A percentile compares a stretch with the other conserved stretches of the same genome.
Evolutionary conservation across 2,113 vertebrate genomes (phyloP).

Genomic region (Pycnonotus jocosus): DNA sequence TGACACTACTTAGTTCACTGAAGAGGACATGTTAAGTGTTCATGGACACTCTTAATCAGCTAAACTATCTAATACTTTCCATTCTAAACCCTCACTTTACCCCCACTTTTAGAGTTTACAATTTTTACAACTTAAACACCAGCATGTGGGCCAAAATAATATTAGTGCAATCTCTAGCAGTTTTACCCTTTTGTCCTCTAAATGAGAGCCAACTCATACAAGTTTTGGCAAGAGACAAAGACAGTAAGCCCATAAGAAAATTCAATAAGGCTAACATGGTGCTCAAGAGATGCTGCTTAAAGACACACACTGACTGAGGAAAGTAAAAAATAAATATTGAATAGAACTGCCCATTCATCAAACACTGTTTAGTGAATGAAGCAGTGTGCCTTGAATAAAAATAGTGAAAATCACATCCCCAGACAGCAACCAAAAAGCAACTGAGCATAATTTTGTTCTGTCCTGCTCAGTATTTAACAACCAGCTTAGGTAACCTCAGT

Average conservation of each 20-base stretch:
- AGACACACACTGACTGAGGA: not conserved
- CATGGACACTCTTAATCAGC: not conserved
- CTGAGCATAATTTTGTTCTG: not conserved
- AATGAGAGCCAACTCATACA: not conserved
- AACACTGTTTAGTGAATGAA: not conserved
- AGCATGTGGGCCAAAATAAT: not conserved
- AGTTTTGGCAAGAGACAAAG: not conserved
- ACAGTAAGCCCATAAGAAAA: not conserved
- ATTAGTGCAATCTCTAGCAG: not conserved
- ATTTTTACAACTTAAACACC: not conserved
- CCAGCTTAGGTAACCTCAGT: not conserved
- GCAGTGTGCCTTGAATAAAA: not conserved
- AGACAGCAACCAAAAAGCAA: not conserved
- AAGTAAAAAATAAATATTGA: not conserved
- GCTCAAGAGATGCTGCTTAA: not conserved
- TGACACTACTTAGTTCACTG: not conserved
- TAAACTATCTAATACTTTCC: not conserved
- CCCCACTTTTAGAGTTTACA: not conserved
- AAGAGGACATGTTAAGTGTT: not conserved
- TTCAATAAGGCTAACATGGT: not conserved
- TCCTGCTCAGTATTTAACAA: not conserved
- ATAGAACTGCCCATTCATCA: not conserved
- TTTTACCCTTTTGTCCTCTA: not conserved
- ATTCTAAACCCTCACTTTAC: not conserved
- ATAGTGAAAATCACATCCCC: not conserved